Evolutionary conservation across 2,113 vertebrate genomes (phyloP).

Genomic region (Geothlypis trichas): DNA sequence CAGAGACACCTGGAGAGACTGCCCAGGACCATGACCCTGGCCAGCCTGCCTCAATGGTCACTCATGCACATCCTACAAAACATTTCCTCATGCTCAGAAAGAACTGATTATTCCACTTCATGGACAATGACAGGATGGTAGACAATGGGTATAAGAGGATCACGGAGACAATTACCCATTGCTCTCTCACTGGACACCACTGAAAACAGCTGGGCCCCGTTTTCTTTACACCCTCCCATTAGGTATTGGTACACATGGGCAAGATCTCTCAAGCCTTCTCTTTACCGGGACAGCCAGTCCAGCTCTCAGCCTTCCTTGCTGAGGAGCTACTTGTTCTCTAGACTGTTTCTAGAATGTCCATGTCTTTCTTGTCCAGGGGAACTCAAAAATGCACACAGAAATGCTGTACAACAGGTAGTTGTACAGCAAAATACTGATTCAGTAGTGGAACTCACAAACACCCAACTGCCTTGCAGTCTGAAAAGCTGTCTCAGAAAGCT

Average conservation of each 20-base stretch:
- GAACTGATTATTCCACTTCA: not conserved
- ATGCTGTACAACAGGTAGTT: not conserved
- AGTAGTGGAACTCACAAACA: not conserved
- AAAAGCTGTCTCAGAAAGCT: not conserved
- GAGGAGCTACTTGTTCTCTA: not conserved
- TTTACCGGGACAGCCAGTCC: not conserved
- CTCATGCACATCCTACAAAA: not conserved
- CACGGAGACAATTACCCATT: not conserved
- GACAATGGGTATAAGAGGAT: fast-evolving
- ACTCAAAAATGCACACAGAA: not conserved
- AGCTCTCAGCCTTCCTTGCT: not conserved
- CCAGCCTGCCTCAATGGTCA: not conserved
- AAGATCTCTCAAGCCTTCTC: not conserved
- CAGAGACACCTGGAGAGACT: not conserved
- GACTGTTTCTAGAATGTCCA: not conserved
- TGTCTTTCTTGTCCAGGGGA: not conserved
- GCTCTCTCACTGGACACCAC: not conserved
- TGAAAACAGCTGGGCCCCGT: not conserved
- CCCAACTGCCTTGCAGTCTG: not conserved
- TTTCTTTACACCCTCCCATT: not conserved
- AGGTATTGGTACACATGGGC: not conserved
- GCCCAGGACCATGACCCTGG: not conserved
- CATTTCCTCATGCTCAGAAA: not conserved
- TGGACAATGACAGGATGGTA: not conserved
- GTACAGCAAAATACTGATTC: not conserved